These are phyloP conservation scores for Parthenolecanium corni DNA, from an alignment of 2,888 invertebrate genomes.

Conservation along the genomic window DNA sequence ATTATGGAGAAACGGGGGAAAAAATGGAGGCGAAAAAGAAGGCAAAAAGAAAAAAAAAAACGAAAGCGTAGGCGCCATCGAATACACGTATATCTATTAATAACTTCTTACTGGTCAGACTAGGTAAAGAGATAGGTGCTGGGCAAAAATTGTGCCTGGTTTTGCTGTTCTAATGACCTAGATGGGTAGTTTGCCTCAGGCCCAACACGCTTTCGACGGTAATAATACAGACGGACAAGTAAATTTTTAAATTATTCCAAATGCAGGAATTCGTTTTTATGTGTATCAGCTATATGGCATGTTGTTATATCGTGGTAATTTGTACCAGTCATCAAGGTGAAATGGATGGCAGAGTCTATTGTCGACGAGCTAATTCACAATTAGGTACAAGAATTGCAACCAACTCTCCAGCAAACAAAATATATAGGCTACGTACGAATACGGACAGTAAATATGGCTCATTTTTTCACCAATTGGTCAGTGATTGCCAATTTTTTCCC, in stretches of 20 bases:
- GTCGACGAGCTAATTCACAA: too few relatives aligned
- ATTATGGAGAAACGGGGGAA: too few relatives aligned
- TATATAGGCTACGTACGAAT: too few relatives aligned
- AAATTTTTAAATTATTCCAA: constrained; percentile 18
- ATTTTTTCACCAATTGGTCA: too few relatives aligned
- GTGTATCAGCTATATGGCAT: constrained; percentile 2
- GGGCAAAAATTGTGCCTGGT: constrained; percentile 7
- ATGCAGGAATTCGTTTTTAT: constrained; percentile 10
- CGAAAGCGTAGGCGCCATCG: constrained; percentile 15
- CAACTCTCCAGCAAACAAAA: too few relatives aligned
- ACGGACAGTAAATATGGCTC: too few relatives aligned
- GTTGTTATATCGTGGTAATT: too few relatives aligned
- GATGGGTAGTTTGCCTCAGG: constrained; percentile 12
- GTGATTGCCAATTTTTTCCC: too few relatives aligned
- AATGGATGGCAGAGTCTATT: too few relatives aligned
- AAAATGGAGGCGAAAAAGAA: neutral
- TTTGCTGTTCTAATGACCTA: constrained; percentile 21
- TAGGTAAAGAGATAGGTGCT: neutral
- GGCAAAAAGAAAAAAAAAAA: constrained; percentile 1
- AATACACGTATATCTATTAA: constrained; percentile 10
- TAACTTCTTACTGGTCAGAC: constrained; percentile 11
- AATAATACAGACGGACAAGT: constrained; percentile 13
- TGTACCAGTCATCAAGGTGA: too few relatives aligned
- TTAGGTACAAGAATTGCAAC: too few relatives aligned
- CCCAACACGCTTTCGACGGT: constrained; percentile 15